phyloP scores from a whole-genome alignment of 2,113 vertebrate genomes.

The Pleuronectes platessa region DNA sequence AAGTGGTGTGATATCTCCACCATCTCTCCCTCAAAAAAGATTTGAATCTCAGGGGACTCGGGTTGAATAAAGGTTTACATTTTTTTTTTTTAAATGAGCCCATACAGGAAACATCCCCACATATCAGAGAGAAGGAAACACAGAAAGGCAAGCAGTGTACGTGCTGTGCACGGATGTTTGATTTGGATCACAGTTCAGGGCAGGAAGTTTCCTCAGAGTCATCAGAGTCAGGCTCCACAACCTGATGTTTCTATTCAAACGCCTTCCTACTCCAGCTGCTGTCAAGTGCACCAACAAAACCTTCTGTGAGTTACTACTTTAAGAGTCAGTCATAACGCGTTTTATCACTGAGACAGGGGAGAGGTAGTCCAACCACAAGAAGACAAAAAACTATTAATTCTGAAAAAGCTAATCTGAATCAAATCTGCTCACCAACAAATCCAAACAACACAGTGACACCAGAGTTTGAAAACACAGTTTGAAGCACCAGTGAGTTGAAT shows the following conservation, averaged over 20 bases:
- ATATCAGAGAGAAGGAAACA: constrained; percentile 19
- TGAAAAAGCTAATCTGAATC: not conserved
- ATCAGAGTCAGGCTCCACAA: constrained; percentile 15
- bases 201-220: constrained; percentile 37
- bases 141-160: not conserved
- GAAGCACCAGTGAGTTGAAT: too few species aligned
- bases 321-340: not conserved
- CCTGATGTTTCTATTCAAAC: constrained; percentile 25
- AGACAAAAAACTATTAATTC: not conserved
- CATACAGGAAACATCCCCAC: constrained; percentile 12
- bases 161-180: constrained; percentile 29
- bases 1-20: not conserved
- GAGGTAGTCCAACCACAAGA: not conserved
- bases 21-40: not conserved
- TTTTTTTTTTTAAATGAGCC: not conserved
- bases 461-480: not conserved
- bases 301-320: not conserved
- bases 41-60: not conserved
- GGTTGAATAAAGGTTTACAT: not conserved
- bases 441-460: not conserved
- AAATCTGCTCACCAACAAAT: not conserved
- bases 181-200: constrained; percentile 39
- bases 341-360: not conserved
- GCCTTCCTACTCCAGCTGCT: constrained; percentile 5
- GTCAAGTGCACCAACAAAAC: not conserved